Base-by-base conservation (phyloP, 2,797 vertebrate species). In the Harpagifer antarcticus region DNA sequence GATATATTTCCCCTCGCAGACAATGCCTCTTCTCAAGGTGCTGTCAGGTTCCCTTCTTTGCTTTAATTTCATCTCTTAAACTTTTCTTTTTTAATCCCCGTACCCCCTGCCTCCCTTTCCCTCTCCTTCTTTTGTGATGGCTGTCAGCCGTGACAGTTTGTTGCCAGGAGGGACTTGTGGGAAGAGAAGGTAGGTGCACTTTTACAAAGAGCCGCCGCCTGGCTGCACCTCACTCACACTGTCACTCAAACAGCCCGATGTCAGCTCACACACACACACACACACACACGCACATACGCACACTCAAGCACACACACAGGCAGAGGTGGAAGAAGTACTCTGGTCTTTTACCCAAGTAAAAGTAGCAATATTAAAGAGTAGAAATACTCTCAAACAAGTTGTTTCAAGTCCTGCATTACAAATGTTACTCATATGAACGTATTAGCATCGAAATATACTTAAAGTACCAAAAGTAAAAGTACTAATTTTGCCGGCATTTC, bases 61-160 rank as follows among this genome's bases (percentile, higher is more conserved):
- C 93, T 95, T 94, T 94, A 94, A 93, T 94, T 94, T 94, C 91
- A 94, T 94, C 91, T 94, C 92, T 93, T 94, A 93, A 94, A 94
- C 92, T 94, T 94, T 93, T 93, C 27, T 27, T 88, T 91, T 92
- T 94, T 88, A 93, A 92, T 93, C 92, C 92, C 86, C 85, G 72
- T 87, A 90, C 92, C 89, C 90, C 90, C 89, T 91, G 88, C 88
- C 92, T 92, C 84, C 87, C 85, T 88, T 37, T 89, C 88, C 76
- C 82, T 89, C 91, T 91, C 85, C 88, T 90, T 90, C 89, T 70
- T 95, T 94, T 94, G 93, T 94, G 88, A 88, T 84, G 88, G 77
- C 93, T 95, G 93, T 95, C 93, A 94, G 88, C 91, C 81, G 72
- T 94, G 94, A 94, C 95, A 95, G 94, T 91, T 94, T 92, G 91